Percentiles rank a stretch among this genome's conserved stretches.
These are phyloP conservation scores for Anguilla megastoma DNA, from an alignment of 2,797 vertebrate species.

Conservation along the genomic window DNA sequence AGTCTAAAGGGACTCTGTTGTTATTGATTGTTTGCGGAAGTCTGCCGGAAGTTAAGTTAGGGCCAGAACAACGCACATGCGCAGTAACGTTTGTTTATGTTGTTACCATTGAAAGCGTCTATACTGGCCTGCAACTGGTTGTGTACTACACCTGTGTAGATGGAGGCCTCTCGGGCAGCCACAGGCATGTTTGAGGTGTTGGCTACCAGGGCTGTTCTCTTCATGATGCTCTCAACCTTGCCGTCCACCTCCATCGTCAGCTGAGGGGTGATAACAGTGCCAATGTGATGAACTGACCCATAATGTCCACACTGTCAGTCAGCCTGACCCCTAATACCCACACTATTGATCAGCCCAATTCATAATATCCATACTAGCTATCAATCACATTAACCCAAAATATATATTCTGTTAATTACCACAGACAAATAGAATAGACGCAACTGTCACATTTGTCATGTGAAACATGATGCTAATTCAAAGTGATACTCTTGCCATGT, in stretches of 20 bases:
- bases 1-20: too few relatives aligned
- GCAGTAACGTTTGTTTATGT: too few relatives aligned
- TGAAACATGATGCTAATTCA: background rate
- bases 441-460: background rate
- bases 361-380: background rate
- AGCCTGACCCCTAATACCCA: slow-evolving; percentile 7
- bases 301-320: background rate
- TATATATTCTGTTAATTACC: background rate
- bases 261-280: slow-evolving; percentile 62
- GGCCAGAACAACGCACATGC: too few relatives aligned
- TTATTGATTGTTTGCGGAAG: too few relatives aligned
- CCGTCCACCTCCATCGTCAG: slow-evolving; percentile 98
- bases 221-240: slow-evolving; percentile 97
- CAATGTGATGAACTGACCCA: slow-evolving; percentile 35
- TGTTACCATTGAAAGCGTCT: too few relatives aligned
- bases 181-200: slow-evolving; percentile 99
- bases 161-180: slow-evolving; percentile 96
- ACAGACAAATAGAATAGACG: background rate
- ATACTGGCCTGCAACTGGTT: background rate
- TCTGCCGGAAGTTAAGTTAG: too few relatives aligned
- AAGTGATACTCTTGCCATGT: background rate
- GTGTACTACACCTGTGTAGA: slow-evolving; percentile 87
- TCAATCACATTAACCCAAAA: background rate
- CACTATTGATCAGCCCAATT: background rate
- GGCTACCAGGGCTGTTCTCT: slow-evolving; percentile 95